Percentiles rank a stretch among this genome's conserved stretches.
Conservation (phyloP, 2,797 vertebrate genomes). For the Pterois miles region DNA sequence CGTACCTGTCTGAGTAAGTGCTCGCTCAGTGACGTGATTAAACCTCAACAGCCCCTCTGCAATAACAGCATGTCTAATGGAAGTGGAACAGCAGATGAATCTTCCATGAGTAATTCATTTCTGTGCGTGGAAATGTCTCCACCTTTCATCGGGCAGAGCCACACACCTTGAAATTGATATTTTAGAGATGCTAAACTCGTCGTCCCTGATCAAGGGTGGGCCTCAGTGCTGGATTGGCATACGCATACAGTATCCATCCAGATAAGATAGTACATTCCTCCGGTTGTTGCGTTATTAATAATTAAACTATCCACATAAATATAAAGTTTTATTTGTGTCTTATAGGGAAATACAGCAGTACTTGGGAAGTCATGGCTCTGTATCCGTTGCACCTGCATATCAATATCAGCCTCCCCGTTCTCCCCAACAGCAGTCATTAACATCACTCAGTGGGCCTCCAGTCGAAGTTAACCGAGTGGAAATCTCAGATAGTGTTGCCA, state of each 20-base stretch:
- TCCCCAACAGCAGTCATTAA: slow-evolving; percentile 58
- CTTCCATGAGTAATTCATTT: slow-evolving; percentile 67
- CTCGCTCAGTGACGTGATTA: slow-evolving; percentile 37
- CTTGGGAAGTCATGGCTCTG: slow-evolving; percentile 31
- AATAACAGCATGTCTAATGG: slow-evolving; percentile 58
- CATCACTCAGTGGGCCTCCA: slow-evolving; percentile 58
- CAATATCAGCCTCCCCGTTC: slow-evolving; percentile 40
- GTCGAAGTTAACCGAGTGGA: slow-evolving; percentile 61
- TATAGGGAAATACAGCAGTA: slow-evolving; percentile 24
- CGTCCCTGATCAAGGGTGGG: slow-evolving; percentile 23
- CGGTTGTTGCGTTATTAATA: slow-evolving; percentile 1
- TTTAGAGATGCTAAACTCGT: slow-evolving; percentile 53
- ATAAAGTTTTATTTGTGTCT: slow-evolving; percentile 7
- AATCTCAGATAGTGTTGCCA: slow-evolving; percentile 43
- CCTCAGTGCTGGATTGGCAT: slow-evolving; percentile 14
- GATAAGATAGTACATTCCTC: background rate
- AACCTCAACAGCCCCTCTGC: slow-evolving; percentile 36
- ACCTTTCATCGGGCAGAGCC: slow-evolving; percentile 65
- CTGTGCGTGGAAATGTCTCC: slow-evolving; percentile 59
- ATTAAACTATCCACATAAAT: background rate
- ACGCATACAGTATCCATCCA: slow-evolving; percentile 21
- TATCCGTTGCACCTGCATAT: slow-evolving; percentile 54
- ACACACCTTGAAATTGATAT: slow-evolving; percentile 76
- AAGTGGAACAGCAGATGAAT: slow-evolving; percentile 61
- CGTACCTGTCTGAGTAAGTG: slow-evolving; percentile 26